These are phyloP conservation scores for Camponotus vicinus DNA, from an alignment of 1,140 invertebrate species.

Conservation along the genomic window DNA sequence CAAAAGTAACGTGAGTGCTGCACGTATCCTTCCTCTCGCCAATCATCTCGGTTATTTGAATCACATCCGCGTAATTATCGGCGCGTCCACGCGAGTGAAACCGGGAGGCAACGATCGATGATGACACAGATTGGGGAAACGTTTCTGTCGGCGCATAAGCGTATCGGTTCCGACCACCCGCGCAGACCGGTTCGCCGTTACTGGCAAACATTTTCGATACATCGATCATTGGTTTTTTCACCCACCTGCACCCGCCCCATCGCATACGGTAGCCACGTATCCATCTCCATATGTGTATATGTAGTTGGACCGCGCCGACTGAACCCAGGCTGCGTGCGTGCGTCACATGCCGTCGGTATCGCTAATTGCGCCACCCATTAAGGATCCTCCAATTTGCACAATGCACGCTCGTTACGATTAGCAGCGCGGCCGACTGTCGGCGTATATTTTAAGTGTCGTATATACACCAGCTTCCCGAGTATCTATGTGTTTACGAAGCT, in stretches of 20 bases:
- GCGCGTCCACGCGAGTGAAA: conserved; percentile 25
- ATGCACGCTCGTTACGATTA: conserved; percentile 72
- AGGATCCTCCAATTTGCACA: conserved; percentile 76
- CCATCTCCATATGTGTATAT: neutral
- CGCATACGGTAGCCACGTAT: neutral
- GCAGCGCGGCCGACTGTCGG: conserved; percentile 23
- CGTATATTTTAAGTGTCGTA: conserved; percentile 70
- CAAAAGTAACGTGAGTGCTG: conserved; percentile 35
- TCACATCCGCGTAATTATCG: conserved; percentile 63
- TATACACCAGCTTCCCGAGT: conserved; percentile 42
- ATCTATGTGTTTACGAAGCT: neutral
- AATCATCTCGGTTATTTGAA: conserved; percentile 61
- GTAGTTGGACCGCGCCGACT: neutral
- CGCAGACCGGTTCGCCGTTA: neutral
- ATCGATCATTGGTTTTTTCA: conserved; percentile 66
- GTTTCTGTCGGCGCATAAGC: conserved; percentile 39
- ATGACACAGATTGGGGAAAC: conserved; percentile 54
- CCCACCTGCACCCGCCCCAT: neutral
- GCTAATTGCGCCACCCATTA: conserved; percentile 76
- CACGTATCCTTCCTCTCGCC: conserved; percentile 38
- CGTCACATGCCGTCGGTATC: conserved; percentile 71
- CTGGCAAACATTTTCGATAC: conserved; percentile 60
- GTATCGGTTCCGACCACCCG: conserved; percentile 52
- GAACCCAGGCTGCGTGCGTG: conserved; percentile 40
- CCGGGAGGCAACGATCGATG: conserved; percentile 45